Evolutionary conservation across 2,113 vertebrate species (phyloP).

Genomic region (Stegastes partitus): DNA sequence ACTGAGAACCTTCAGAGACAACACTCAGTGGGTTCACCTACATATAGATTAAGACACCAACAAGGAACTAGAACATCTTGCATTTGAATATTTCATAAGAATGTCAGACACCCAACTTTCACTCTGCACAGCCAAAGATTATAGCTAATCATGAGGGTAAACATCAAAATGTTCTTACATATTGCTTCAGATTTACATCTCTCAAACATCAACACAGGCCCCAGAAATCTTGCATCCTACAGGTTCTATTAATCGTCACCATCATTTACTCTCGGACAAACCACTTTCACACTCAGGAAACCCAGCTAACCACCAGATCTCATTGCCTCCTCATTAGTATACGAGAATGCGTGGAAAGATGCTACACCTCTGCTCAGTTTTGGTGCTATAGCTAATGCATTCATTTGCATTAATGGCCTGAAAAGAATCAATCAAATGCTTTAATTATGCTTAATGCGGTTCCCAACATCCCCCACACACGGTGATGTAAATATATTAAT

Average conservation of each 20-base stretch:
- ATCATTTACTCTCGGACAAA: background rate
- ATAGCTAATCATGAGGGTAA: too few relatives aligned
- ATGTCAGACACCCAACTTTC: background rate
- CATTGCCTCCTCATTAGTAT: background rate
- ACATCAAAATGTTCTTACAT: background rate
- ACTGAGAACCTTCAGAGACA: too few relatives aligned
- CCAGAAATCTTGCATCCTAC: background rate
- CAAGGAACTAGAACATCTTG: too few relatives aligned
- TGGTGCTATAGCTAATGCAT: background rate
- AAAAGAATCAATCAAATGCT: slow-evolving; percentile 62
- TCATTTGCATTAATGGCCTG: slow-evolving; percentile 59
- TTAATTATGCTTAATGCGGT: slow-evolving; percentile 49
- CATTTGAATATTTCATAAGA: too few relatives aligned
- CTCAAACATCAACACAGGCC: background rate
- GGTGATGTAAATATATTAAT: slow-evolving; percentile 20
- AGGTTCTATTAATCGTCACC: background rate
- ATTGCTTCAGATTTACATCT: background rate
- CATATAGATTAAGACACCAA: too few relatives aligned
- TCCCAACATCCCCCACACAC: slow-evolving; percentile 55
- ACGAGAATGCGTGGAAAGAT: slow-evolving; percentile 4
- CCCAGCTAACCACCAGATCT: background rate
- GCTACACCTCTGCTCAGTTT: slow-evolving; percentile 20
- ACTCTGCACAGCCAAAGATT: too few relatives aligned
- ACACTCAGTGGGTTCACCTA: too few relatives aligned
- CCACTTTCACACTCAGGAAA: background rate